Conservation (phyloP, 2,888 invertebrate genomes). For the Apamea sordens region DNA sequence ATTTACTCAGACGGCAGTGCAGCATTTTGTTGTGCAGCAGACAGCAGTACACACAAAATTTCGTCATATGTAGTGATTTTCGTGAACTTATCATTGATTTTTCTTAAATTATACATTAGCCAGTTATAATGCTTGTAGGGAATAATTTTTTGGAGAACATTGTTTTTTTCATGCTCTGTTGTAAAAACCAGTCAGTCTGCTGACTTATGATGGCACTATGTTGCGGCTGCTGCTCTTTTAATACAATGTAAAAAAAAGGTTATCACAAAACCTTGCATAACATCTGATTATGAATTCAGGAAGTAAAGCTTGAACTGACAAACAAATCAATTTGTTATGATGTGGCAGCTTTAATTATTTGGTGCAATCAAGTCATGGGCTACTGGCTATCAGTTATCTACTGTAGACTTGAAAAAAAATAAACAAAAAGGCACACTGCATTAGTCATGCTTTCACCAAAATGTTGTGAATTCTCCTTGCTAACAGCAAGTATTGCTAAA, state of each 20-base stretch:
- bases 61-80: background rate
- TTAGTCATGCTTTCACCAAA: constrained; percentile 57
- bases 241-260: background rate
- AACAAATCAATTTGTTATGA: constrained; percentile 10
- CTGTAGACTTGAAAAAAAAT: constrained; percentile 29
- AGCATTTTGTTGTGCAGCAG: too few species aligned
- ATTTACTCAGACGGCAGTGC: background rate
- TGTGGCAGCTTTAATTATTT: constrained; percentile 25
- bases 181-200: background rate
- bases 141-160: background rate
- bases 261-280: background rate
- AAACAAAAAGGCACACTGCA: constrained; percentile 32
- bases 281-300: background rate
- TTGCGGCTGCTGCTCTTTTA: background rate
- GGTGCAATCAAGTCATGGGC: constrained; percentile 39
- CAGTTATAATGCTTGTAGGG: background rate
- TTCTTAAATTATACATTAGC: background rate
- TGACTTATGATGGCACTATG: background rate
- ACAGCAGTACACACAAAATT: background rate
- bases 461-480: constrained; percentile 16
- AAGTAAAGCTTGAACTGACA: constrained; percentile 11
- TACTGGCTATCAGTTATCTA: constrained; percentile 23
- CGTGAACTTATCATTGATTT: background rate
- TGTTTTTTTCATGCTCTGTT: background rate
- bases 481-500: constrained; percentile 4